phyloP scores from a whole-genome alignment of 2,888 invertebrate species.

The Keiferia lycopersicella region DNA sequence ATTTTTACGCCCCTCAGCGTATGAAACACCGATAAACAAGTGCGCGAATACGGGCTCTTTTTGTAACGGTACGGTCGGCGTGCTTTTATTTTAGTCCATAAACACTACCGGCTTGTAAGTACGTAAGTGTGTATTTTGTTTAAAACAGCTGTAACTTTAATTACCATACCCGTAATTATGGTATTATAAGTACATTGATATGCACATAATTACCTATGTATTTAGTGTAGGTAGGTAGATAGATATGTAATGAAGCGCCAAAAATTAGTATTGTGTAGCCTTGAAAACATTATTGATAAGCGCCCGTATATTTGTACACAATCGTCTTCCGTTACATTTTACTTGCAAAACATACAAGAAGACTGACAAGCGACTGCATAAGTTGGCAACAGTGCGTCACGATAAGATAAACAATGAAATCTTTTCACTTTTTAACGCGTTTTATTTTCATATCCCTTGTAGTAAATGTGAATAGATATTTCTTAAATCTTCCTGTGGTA shows the following conservation, averaged over 20 bases:
- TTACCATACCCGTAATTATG: conserved; percentile 11
- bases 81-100: conserved; percentile 32
- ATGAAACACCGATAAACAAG: conserved; percentile 37
- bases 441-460: neutral
- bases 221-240: neutral
- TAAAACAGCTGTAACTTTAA: conserved; percentile 8
- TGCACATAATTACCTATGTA: conserved; percentile 6
- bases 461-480: neutral
- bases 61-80: conserved; percentile 43
- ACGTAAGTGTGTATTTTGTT: neutral
- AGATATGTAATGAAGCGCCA: neutral
- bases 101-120: neutral
- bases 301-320: conserved; percentile 16
- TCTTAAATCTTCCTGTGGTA: neutral
- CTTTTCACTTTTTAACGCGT: neutral
- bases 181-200: neutral
- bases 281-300: conserved; percentile 20
- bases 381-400: conserved; percentile 2
- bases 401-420: conserved; percentile 7
- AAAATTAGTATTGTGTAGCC: conserved; percentile 18
- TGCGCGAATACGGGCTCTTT: conserved; percentile 41
- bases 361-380: neutral
- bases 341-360: conserved; percentile 11
- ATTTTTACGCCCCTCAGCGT: conserved; percentile 45
- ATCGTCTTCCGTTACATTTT: conserved; percentile 13